Base-by-base conservation (phyloP, 2,113 vertebrate genomes). In the Fregetta grallaria region DNA sequence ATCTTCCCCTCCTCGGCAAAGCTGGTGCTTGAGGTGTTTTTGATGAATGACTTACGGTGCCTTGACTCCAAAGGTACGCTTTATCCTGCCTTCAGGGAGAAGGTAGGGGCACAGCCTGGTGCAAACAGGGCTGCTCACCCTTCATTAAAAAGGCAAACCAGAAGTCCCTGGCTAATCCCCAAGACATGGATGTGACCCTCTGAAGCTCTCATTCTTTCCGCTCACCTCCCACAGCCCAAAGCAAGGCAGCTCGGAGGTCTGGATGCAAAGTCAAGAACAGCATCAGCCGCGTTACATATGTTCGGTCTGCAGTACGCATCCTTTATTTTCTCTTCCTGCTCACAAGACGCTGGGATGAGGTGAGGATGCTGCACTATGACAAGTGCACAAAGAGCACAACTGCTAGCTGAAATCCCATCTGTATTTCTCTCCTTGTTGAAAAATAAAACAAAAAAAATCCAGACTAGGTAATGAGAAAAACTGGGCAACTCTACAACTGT, bases 201-300 rank as follows among this genome's bases (percentile, higher is more conserved):
- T n/a, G 68, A 81, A 62, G 14, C 4, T 62, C 32, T 58, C 15
- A 29, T n/a, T 79, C 59, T 50, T 66, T 59, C 36, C 3, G 2
- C 42, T 93, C 29, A 9, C 5, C 34, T 86, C 18, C 52, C 2
- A 0, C 3, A 15, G 59, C 59, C 45, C 13, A 5, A 72, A 77
- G 44, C n/a, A 83, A 45, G 77, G 52, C 65, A 80, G 76, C 22
- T 45, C 10, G 1, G 56, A 79, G 40, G 32, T 73, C 38, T 45
- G 50, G 30, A 63, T 59, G 26, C 52, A 49, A 83, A 66, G 40
- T 32, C 42, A 61, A 34, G 78, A 70, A 14, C 25, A 76, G 34
- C 44, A 49, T 21, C 44, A 85, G 25, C 23, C 38, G 47, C 0
- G 0, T 40, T 49, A 40, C 3, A 0, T 68, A 9, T 7, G 4